These are phyloP conservation scores for Felis chaus DNA, from an alignment of 2,113 vertebrate species.

Conservation along the genomic window DNA sequence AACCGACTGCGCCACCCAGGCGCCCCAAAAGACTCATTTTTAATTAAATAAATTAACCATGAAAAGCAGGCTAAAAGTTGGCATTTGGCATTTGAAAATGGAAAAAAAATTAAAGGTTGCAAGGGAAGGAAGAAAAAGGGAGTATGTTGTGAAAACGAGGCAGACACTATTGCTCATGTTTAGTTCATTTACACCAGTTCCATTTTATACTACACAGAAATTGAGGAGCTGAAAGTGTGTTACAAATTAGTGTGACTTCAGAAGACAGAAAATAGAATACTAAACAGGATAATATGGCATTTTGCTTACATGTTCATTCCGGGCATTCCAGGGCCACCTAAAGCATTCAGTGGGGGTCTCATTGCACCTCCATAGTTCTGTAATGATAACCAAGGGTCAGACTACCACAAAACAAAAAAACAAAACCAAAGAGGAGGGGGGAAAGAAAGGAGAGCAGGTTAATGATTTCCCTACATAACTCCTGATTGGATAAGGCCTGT, in stretches of 20 bases:
- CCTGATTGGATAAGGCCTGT: conserved; percentile 82
- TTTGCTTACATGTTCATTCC: conserved; percentile 97
- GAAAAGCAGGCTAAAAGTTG: background rate
- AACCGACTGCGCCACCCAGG: too few species aligned
- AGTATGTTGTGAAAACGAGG: conserved; percentile 35
- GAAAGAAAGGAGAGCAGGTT: conserved; percentile 90
- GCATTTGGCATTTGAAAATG: conserved; percentile 18
- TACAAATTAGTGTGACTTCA: conserved; percentile 28
- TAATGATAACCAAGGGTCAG: conserved; percentile 91
- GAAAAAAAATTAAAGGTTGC: background rate
- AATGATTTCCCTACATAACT: conserved; percentile 85
- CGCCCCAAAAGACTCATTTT: background rate
- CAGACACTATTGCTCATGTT: background rate
- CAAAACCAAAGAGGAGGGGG: conserved; percentile 90
- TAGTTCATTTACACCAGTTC: background rate
- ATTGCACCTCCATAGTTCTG: conserved; percentile 98
- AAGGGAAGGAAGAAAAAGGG: conserved; percentile 17
- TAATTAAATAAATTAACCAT: background rate
- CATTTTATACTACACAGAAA: background rate
- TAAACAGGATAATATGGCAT: conserved; percentile 60
- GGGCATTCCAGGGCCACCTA: conserved; percentile 98
- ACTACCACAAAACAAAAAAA: conserved; percentile 92
- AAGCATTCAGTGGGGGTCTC: conserved; percentile 98
- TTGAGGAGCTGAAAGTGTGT: background rate
- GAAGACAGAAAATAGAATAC: conserved; percentile 30